Conservation (phyloP, 1,140 invertebrate species). For the Metaphire vulgaris region DNA sequence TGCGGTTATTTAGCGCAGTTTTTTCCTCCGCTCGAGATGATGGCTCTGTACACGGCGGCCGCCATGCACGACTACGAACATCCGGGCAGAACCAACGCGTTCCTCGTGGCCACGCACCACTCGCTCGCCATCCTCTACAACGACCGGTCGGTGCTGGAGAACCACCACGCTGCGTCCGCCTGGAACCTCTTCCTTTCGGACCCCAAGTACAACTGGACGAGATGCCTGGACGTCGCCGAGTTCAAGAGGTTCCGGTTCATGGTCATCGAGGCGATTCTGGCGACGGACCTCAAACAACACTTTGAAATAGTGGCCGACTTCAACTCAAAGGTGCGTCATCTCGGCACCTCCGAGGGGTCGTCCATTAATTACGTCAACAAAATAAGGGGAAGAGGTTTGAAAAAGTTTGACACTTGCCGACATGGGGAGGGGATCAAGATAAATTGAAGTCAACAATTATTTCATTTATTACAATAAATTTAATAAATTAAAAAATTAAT, state of each 20-base stretch:
- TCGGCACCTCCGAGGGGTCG: no score
- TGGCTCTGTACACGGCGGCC: conserved; percentile 62
- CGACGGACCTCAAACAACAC: conserved; percentile 61
- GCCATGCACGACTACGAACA: conserved; percentile 66
- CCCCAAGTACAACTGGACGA: conserved; percentile 56
- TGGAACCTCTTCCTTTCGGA: conserved; percentile 57
- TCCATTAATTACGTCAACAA: no score
- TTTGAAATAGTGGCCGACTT: conserved; percentile 59
- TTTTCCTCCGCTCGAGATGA: conserved; percentile 58
- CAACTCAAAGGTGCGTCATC: conserved; percentile 48
- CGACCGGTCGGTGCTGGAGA: conserved; percentile 61
- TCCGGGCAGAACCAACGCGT: conserved; percentile 63
- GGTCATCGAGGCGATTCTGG: conserved; percentile 60
- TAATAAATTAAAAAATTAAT: no score
- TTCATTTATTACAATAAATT: no score
- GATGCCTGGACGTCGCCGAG: conserved; percentile 34
- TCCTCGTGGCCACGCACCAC: conserved; percentile 58
- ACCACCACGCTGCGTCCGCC: conserved; percentile 60
- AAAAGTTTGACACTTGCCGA: no score
- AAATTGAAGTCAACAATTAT: no score
- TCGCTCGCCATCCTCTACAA: conserved; percentile 60
- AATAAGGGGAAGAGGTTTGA: no score
- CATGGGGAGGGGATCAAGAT: no score
- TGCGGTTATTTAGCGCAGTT: conserved; percentile 56
- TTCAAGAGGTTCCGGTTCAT: conserved; percentile 37